A percentile compares a stretch with the other conserved stretches of the same genome.
Evolutionary conservation across 1,140 invertebrate genomes (phyloP).

Genomic region (Monomorium pharaonis): DNA sequence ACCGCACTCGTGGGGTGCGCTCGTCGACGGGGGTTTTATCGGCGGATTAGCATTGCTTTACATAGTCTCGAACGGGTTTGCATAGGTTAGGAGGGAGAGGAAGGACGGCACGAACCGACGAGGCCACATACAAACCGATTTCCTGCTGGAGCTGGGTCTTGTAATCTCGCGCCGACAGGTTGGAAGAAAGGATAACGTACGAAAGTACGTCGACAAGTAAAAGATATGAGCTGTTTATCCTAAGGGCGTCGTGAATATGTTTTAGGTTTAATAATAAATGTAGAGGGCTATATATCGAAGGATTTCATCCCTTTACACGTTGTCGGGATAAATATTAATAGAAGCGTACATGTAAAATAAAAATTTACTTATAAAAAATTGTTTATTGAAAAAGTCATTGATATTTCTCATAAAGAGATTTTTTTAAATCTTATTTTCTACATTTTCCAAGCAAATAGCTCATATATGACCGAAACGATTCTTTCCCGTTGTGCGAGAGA

Average conservation of each 20-base stretch:
- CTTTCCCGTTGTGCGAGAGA: conserved; percentile 3
- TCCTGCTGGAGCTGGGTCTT: conserved; percentile 56
- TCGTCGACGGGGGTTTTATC: conserved; percentile 79
- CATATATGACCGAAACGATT: background rate
- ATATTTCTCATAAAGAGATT: background rate
- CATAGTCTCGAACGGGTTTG: conserved; percentile 82
- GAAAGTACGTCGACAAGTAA: conserved; percentile 38
- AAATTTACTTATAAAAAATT: background rate
- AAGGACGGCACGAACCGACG: conserved; percentile 47
- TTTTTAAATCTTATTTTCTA: background rate
- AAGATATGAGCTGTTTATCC: conserved; percentile 41
- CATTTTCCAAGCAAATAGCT: background rate
- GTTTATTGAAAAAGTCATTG: background rate
- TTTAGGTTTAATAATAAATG: background rate
- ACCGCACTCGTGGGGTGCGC: conserved; percentile 53
- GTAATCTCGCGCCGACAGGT: conserved; percentile 65
- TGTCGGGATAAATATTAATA: background rate
- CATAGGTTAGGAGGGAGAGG: conserved; percentile 73
- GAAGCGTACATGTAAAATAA: background rate
- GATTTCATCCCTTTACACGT: background rate
- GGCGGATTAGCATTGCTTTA: conserved; percentile 84
- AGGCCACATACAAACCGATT: conserved; percentile 72
- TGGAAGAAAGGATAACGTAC: conserved; percentile 20
- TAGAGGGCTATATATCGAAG: background rate
- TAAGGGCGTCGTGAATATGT: background rate